Percentiles rank a stretch among this genome's conserved stretches.
Conservation (phyloP, 2,113 vertebrate species). For the Pachyramphus minor region DNA sequence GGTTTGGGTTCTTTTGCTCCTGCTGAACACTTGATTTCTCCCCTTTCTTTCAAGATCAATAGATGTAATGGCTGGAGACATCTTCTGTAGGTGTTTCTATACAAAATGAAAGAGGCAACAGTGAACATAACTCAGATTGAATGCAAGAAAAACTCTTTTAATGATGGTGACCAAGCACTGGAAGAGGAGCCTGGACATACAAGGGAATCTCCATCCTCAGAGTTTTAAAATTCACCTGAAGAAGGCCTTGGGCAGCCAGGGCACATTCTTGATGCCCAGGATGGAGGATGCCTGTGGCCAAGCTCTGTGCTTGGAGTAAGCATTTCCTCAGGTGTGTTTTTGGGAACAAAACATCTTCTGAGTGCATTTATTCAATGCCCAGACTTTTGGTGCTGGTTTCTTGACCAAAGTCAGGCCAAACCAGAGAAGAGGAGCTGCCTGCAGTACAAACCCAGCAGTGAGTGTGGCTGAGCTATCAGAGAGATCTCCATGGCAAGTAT, state of each 20-base stretch:
- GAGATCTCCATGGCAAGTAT: neutral
- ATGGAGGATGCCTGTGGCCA: accelerated
- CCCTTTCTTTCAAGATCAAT: neutral
- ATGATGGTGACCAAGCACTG: neutral
- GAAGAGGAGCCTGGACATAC: neutral
- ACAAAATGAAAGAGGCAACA: neutral
- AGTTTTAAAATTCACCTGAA: neutral
- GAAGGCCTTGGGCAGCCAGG: neutral
- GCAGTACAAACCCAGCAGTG: neutral
- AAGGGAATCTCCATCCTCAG: neutral
- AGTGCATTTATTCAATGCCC: conserved; percentile 21
- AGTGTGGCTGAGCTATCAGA: neutral
- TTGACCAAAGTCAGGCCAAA: conserved; percentile 29
- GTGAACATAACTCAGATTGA: neutral
- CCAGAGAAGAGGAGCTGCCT: neutral
- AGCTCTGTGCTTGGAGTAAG: neutral
- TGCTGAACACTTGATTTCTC: neutral
- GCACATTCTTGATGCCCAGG: neutral
- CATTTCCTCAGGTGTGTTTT: neutral
- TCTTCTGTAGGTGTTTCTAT: neutral
- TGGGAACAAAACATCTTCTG: neutral
- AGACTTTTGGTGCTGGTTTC: conserved; percentile 14
- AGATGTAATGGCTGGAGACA: neutral
- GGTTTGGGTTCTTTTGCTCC: neutral
- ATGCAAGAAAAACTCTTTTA: neutral